Percentiles rank a stretch among this genome's conserved stretches.
These are phyloP conservation scores for Drosophila fungiperda DNA, from an alignment of 2,888 invertebrate species.

Conservation along the genomic window DNA sequence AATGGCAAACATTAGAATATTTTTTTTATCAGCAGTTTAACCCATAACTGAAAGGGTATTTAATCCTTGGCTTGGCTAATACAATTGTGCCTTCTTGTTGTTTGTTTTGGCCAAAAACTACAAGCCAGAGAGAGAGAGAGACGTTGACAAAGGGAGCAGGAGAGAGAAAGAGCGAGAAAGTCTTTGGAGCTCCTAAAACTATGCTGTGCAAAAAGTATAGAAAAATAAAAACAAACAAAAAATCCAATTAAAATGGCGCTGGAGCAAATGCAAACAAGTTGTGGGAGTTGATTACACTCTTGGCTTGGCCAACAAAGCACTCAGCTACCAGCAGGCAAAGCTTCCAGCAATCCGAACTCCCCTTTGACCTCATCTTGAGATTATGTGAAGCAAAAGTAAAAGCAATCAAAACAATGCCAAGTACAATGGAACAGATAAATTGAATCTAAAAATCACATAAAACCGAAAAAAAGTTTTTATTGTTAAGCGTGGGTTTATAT, in stretches of 20 bases:
- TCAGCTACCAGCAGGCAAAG: background rate
- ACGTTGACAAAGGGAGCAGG: background rate
- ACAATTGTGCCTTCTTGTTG: background rate
- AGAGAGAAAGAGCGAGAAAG: background rate
- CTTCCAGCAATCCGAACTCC: background rate
- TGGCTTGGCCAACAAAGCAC: background rate
- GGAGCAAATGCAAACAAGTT: conserved; percentile 13
- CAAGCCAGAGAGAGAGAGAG: background rate
- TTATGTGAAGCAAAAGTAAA: background rate
- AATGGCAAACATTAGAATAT: background rate
- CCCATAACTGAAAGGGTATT: background rate
- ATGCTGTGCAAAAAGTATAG: conserved; percentile 6
- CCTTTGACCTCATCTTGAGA: background rate
- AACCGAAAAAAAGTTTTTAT: conserved; percentile 75
- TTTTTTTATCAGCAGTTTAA: background rate
- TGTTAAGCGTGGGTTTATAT: conserved; percentile 60
- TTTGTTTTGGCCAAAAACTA: background rate
- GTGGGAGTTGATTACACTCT: conserved; percentile 21
- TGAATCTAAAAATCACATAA: conserved; percentile 31
- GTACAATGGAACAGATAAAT: conserved; percentile 6
- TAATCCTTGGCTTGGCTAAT: background rate
- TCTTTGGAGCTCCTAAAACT: background rate
- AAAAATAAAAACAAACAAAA: background rate
- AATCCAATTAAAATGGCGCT: conserved; percentile 29
- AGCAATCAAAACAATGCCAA: conserved; percentile 9